phyloP scores from a whole-genome alignment of 1,140 invertebrate genomes.

The Archegozetes longisetosus region DNA sequence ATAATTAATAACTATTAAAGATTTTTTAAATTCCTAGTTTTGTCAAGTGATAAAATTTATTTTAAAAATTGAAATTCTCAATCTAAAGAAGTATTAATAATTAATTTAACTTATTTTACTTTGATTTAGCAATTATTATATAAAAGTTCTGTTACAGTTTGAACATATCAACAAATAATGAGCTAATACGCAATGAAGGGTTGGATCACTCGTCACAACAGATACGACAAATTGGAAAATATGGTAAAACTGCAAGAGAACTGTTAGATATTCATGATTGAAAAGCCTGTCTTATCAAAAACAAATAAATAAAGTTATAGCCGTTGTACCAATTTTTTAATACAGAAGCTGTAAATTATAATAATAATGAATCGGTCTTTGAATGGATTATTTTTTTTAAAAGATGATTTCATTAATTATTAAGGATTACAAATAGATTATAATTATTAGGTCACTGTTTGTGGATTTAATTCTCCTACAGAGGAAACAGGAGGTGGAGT shows the following conservation, averaged over 20 bases:
- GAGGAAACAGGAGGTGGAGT: slow-evolving; percentile 52
- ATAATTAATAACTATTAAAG: too few species aligned
- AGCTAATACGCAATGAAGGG: slow-evolving; percentile 1
- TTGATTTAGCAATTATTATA: too few species aligned
- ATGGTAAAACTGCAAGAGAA: too few species aligned
- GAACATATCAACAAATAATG: slow-evolving; percentile 5
- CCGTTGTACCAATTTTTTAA: neutral
- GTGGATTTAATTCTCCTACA: slow-evolving; percentile 48
- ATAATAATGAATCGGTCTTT: neutral
- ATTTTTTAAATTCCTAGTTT: too few species aligned
- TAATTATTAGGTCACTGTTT: slow-evolving; percentile 31
- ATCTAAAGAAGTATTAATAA: too few species aligned
- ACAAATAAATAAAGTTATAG: neutral
- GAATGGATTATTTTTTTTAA: neutral
- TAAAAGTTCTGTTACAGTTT: slow-evolving; percentile 6
- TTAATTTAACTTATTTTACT: too few species aligned
- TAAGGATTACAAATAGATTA: slow-evolving; percentile 13
- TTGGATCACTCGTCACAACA: neutral
- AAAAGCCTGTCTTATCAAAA: too few species aligned
- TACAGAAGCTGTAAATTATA: neutral
- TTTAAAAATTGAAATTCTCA: too few species aligned
- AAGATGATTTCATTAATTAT: neutral
- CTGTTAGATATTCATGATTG: too few species aligned
- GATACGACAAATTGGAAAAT: too few species aligned
- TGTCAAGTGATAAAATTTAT: too few species aligned